A percentile compares a stretch with the other conserved stretches of the same genome.
Evolutionary conservation across 2,888 invertebrate genomes (phyloP).

Genomic region (Hemicrepidius hirtus): DNA sequence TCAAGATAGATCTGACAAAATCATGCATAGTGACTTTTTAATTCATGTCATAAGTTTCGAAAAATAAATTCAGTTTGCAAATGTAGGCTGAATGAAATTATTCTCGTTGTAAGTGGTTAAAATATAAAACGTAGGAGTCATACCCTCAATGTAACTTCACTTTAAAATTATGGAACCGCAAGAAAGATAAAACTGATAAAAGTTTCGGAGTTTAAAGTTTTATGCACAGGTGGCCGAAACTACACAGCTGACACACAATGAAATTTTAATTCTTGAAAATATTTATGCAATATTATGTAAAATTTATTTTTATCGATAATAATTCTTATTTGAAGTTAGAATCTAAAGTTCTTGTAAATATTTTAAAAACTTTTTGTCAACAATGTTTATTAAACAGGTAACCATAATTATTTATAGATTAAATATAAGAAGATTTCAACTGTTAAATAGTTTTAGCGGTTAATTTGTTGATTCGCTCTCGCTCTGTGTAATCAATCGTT

Average conservation of each 20-base stretch:
- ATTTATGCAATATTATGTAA: too few species aligned
- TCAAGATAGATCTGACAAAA: too few species aligned
- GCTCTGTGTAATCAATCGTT: too few species aligned
- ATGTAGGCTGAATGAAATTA: too few species aligned
- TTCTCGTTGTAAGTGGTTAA: neutral
- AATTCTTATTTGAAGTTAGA: too few species aligned
- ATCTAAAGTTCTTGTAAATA: too few species aligned
- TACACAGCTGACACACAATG: slow-evolving; percentile 36
- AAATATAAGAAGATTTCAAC: neutral
- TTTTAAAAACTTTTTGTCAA: slow-evolving; percentile 6
- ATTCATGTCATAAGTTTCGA: too few species aligned
- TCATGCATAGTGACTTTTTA: too few species aligned
- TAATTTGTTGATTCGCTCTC: too few species aligned
- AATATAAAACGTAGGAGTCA: slow-evolving; percentile 32
- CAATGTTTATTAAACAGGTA: slow-evolving; percentile 11
- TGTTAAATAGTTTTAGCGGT: too few species aligned
- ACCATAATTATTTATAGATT: neutral
- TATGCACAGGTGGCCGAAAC: slow-evolving; percentile 41
- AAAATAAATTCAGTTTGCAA: too few species aligned
- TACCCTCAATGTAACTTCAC: slow-evolving; percentile 37
- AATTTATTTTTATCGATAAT: too few species aligned
- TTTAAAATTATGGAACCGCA: slow-evolving; percentile 36
- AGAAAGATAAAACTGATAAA: slow-evolving; percentile 43
- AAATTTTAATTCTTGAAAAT: slow-evolving; percentile 30
- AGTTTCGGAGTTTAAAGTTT: slow-evolving; percentile 36